Evolutionary conservation across 1,140 invertebrate genomes (phyloP).

Genomic region (Drosophila tani): DNA sequence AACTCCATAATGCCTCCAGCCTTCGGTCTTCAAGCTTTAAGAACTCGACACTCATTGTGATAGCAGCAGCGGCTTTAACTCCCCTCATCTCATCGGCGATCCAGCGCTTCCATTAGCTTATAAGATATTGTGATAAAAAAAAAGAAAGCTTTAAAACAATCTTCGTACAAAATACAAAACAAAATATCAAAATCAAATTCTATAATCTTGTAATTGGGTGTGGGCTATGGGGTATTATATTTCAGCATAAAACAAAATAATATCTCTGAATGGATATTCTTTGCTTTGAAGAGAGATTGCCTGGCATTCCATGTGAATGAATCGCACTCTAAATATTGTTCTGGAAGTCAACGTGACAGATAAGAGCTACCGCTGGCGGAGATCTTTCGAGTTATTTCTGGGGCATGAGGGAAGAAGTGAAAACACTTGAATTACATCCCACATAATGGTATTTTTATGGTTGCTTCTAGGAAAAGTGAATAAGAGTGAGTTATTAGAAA

Average conservation of each 20-base stretch:
- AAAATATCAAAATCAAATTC: constrained; percentile 57
- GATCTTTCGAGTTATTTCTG: constrained; percentile 23
- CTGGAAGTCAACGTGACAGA: constrained; percentile 23
- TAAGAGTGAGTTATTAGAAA: not conserved
- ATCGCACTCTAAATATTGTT: constrained; percentile 19
- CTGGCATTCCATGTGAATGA: constrained; percentile 28
- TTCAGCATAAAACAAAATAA: constrained; percentile 6
- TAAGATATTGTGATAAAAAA: constrained; percentile 80
- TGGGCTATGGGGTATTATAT: constrained; percentile 6
- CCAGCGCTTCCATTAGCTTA: constrained; percentile 76
- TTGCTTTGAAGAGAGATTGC: not conserved
- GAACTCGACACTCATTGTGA: constrained; percentile 66
- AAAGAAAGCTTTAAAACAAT: constrained; percentile 68
- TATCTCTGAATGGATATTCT: not conserved
- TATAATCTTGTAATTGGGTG: constrained; percentile 52
- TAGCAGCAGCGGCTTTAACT: constrained; percentile 65
- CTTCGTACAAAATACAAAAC: constrained; percentile 55
- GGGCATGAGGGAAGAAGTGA: constrained; percentile 12
- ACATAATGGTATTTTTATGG: not conserved
- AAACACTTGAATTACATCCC: constrained; percentile 21
- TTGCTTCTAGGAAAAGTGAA: not conserved
- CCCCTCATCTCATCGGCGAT: constrained; percentile 67
- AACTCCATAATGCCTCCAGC: constrained; percentile 27
- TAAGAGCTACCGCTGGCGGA: constrained; percentile 10
- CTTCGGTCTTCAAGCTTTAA: constrained; percentile 66